Percentiles rank a stretch among this genome's conserved stretches.
Evolutionary conservation across 2,113 vertebrate species (phyloP).

Genomic region (Oncorhynchus tshawytscha): DNA sequence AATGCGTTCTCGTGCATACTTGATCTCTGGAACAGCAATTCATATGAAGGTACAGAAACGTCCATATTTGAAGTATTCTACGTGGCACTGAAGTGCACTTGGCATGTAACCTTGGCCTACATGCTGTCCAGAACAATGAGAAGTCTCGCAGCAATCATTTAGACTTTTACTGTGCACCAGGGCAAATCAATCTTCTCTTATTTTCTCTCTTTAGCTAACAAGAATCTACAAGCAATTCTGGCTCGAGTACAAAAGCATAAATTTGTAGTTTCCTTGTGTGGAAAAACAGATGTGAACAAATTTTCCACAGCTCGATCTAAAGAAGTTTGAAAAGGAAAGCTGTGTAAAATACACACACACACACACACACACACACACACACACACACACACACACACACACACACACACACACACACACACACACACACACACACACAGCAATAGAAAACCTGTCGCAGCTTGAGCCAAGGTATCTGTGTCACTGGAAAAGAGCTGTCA

Average conservation of each 20-base stretch:
- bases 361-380: slow-evolving; percentile 10
- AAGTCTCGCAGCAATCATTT: slow-evolving; percentile 14
- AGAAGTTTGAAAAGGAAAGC: slow-evolving; percentile 34
- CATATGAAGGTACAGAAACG: neutral
- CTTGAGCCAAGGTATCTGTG: slow-evolving; percentile 47
- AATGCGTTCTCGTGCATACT: neutral
- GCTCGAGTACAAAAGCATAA: slow-evolving; percentile 30
- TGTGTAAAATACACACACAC: slow-evolving; percentile 16
- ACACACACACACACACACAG: slow-evolving; percentile 6
- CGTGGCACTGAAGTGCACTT: neutral
- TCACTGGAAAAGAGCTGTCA: slow-evolving; percentile 55
- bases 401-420: slow-evolving; percentile 5
- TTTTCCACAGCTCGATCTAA: slow-evolving; percentile 48
- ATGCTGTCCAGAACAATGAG: slow-evolving; percentile 1
- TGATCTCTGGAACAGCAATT: neutral
- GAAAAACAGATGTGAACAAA: slow-evolving; percentile 57
- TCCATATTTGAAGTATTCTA: neutral
- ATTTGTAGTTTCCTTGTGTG: slow-evolving; percentile 38
- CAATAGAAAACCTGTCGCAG: slow-evolving; percentile 52
- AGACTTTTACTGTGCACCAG: slow-evolving; percentile 10
- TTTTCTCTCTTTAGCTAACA: slow-evolving; percentile 40
- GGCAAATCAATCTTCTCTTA: slow-evolving; percentile 19
- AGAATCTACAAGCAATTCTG: slow-evolving; percentile 45
- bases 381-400: neutral
- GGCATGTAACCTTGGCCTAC: slow-evolving; percentile 9